Base-by-base conservation (phyloP, 2,888 invertebrate species). In the Cheilosia vernalis region DNA sequence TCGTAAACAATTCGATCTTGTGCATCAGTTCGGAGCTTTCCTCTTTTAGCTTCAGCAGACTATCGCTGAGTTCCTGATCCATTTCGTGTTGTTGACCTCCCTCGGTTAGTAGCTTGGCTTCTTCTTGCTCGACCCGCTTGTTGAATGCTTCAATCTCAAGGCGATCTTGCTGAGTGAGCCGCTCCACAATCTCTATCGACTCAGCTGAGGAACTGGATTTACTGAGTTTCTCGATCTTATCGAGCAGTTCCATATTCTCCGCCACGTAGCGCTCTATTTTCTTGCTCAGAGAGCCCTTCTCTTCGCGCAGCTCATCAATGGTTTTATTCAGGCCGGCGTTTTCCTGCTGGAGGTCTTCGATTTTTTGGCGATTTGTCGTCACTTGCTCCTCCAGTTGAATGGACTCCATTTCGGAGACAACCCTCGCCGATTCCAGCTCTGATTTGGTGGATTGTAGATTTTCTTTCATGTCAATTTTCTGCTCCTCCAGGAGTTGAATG, bases 351-450 rank as follows among this genome's bases (percentile, higher is more conserved):
- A 89, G 90, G 60, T 94, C 93, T 63, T 93, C 92, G 80, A 94
- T 93, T 40, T 92, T 92, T 86, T 93, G 92, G 4, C 95, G 89
- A 73, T 93, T 91, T 88, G 92, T 83, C 66, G 94, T 95, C 58
- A 96, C 92, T 90, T 96, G 95, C 90, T 97, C 97, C 91, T 97
- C 97, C 81, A 96, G 91, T 88, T 96, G 95, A 44, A 96, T 95
- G 7, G 95, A 94, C 88, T 95, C 95, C 89, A 97, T 95, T 93
- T 97, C 96, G 1, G 96, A 94, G 30, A 94, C 94, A n/a, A 97
- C 96, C 89, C 95, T 94, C 85, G 95, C 93, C 51, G 93, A 93
- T 69, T 93, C 93, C 88, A 95, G 92, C 88, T 95, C 94, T 87
- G 94, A 94, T 90, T 95, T 95, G 33, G 94, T 90, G 19, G 92